Percentiles rank a stretch among this genome's conserved stretches.
These are phyloP conservation scores for Catocala sponsa DNA, from an alignment of 2,888 invertebrate genomes.

Conservation along the genomic window DNA sequence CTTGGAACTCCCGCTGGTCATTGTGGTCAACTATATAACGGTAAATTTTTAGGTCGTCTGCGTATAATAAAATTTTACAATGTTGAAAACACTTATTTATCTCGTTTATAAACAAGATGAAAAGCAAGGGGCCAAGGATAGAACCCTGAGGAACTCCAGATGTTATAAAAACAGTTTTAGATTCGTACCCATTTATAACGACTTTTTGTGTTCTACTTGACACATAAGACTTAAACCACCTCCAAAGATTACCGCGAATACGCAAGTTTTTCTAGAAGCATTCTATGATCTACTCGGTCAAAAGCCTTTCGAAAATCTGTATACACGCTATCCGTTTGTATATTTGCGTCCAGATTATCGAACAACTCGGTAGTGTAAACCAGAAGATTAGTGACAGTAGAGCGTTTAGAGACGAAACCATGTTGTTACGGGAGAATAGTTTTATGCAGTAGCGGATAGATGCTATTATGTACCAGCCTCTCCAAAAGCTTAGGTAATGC, in stretches of 20 bases:
- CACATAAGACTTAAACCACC: constrained; percentile 28
- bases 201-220: constrained; percentile 19
- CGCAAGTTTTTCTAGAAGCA: constrained; percentile 1
- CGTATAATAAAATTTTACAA: background rate
- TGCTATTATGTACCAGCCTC: too few species aligned
- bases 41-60: constrained; percentile 3
- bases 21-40: background rate
- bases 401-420: too few species aligned
- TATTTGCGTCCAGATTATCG: background rate
- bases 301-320: too few species aligned
- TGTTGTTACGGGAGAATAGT: too few species aligned
- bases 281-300: too few species aligned
- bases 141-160: constrained; percentile 3
- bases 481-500: too few species aligned
- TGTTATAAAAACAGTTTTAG: background rate
- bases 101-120: constrained; percentile 2
- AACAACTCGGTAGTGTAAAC: too few species aligned
- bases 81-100: constrained; percentile 1
- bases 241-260: constrained; percentile 15
- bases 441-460: too few species aligned
- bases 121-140: background rate
- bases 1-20: background rate
- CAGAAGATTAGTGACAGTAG: too few species aligned
- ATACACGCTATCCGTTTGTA: too few species aligned
- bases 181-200: constrained; percentile 6